Conservation (phyloP, 92 coral and sea anemone species). For the Bergia sp. region DNA sequence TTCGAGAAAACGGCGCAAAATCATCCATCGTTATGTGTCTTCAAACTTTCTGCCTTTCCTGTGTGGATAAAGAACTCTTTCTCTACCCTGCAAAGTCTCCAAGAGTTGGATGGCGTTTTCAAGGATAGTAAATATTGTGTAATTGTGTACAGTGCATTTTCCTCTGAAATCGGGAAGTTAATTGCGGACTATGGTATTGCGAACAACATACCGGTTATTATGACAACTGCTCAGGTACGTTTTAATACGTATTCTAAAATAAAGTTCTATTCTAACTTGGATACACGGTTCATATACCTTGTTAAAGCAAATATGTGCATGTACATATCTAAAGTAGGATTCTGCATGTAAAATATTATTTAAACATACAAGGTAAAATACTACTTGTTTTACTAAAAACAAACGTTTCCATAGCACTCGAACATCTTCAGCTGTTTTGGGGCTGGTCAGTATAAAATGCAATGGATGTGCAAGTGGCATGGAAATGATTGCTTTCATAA, state of each 20-base stretch:
- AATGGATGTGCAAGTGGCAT: too few relatives aligned
- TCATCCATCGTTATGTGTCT: background rate
- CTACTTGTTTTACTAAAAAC: too few relatives aligned
- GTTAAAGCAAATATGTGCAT: background rate
- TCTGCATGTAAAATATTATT: too few relatives aligned
- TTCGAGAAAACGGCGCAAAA: background rate
- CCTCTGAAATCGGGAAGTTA: conserved; percentile 9
- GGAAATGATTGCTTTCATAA: too few relatives aligned
- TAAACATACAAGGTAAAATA: too few relatives aligned
- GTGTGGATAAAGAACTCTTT: conserved; percentile 37
- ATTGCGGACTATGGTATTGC: conserved; percentile 19
- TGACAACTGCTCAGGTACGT: background rate
- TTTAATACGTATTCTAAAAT: background rate
- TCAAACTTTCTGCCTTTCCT: conserved; percentile 12
- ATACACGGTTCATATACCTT: background rate
- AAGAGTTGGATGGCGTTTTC: background rate
- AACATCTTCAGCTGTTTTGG: too few relatives aligned
- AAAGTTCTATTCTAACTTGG: background rate
- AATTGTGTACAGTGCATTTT: conserved; percentile 23
- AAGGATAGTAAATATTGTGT: conserved; percentile 2
- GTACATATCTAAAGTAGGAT: background rate
- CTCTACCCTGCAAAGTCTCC: conserved; percentile 27
- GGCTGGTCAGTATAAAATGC: too few relatives aligned
- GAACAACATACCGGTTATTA: conserved; percentile 15
- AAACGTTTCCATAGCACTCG: too few relatives aligned